Evolutionary conservation across 2,797 vertebrate species (phyloP).

Genomic region (Potorous gilbertii): DNA sequence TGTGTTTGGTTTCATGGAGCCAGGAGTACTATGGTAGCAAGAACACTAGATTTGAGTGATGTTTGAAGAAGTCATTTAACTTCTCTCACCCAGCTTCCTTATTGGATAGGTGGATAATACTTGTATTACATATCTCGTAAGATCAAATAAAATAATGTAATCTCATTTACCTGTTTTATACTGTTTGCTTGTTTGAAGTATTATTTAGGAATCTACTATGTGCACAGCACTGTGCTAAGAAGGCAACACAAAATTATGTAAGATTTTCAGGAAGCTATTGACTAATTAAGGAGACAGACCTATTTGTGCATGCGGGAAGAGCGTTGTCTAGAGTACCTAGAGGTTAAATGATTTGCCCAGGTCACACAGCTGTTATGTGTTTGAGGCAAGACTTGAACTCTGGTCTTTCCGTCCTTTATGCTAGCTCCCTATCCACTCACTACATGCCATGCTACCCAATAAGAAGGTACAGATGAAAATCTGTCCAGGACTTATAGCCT

Average conservation of each 20-base stretch:
- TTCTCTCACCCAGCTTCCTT: neutral
- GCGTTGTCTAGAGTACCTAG: neutral
- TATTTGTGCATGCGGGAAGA: neutral
- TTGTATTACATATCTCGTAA: neutral
- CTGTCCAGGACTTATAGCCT: neutral
- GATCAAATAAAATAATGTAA: neutral
- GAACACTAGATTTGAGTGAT: neutral
- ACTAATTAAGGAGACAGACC: neutral
- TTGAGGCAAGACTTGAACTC: neutral
- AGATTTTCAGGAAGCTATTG: neutral
- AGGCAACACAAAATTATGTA: neutral
- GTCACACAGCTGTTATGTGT: neutral
- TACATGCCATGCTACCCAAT: neutral
- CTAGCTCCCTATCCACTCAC: neutral
- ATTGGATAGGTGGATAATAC: neutral
- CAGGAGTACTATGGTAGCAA: neutral
- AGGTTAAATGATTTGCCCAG: neutral
- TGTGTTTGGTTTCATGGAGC: conserved; percentile 30
- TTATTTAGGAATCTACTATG: neutral
- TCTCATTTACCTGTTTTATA: neutral
- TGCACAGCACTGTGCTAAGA: neutral
- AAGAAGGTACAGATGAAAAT: neutral
- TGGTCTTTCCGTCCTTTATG: neutral
- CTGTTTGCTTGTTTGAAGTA: neutral
- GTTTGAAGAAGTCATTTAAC: neutral